Percentiles rank a stretch among this genome's conserved stretches.
These are phyloP conservation scores for Cataglyphis cursor DNA, from an alignment of 2,888 invertebrate species.

Conservation along the genomic window DNA sequence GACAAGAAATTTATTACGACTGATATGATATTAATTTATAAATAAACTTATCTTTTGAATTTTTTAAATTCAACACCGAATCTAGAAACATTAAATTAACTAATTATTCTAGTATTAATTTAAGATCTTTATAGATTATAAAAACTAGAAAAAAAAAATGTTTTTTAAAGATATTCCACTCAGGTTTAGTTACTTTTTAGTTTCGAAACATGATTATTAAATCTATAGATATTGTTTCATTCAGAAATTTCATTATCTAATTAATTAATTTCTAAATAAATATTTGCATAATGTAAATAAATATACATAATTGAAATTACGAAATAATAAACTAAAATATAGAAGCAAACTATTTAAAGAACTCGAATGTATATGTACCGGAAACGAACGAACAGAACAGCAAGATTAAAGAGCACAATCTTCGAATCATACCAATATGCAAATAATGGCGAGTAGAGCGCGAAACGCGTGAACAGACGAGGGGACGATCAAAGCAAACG, in stretches of 20 bases:
- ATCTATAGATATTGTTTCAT: background rate
- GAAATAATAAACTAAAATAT: background rate
- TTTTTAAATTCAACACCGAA: too few species aligned
- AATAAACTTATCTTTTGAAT: too few species aligned
- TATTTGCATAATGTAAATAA: background rate
- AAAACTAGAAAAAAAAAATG: too few species aligned
- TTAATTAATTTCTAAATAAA: background rate
- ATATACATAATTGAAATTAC: background rate
- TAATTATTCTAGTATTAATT: conserved; percentile 1
- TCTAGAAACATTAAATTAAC: background rate
- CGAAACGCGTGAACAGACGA: conserved; percentile 23
- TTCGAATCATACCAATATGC: conserved; percentile 3
- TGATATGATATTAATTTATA: background rate
- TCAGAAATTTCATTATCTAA: background rate
- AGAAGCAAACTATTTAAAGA: background rate
- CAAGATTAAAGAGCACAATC: conserved; percentile 7
- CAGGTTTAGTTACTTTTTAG: too few species aligned
- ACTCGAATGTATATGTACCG: background rate
- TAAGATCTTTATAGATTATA: background rate
- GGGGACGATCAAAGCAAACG: conserved; percentile 23
- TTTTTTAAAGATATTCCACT: too few species aligned
- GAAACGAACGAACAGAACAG: conserved; percentile 54
- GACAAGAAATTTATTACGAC: background rate
- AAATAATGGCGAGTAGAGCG: conserved; percentile 13
- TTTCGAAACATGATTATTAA: background rate